These are phyloP conservation scores for Elephantulus edwardii DNA, from an alignment of 2,113 vertebrate species.

Conservation along the genomic window DNA sequence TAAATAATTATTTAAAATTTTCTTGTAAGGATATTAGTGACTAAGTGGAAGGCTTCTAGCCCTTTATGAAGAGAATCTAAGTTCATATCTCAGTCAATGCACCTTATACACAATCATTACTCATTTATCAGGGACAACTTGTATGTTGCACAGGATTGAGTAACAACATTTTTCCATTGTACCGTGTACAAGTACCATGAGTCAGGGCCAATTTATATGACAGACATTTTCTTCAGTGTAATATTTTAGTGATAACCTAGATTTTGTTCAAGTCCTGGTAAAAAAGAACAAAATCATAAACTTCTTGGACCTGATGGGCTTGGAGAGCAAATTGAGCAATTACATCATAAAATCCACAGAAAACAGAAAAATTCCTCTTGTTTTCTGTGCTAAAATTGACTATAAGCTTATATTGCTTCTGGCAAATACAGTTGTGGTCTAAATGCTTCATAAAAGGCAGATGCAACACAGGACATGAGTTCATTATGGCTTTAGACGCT, in stretches of 20 bases:
- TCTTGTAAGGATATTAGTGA: not conserved
- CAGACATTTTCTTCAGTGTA: not conserved
- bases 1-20: not conserved
- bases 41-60: not conserved
- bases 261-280: not conserved
- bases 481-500: not conserved
- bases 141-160: not conserved
- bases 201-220: not conserved
- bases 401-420: not conserved
- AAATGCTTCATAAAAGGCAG: constrained; percentile 22
- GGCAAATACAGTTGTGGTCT: not conserved
- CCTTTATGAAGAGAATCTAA: not conserved
- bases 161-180: no score
- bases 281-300: not conserved
- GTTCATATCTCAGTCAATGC: not conserved
- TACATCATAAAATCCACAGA: not conserved
- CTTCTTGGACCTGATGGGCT: not conserved
- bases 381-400: not conserved
- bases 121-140: not conserved
- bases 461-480: not conserved
- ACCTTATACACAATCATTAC: not conserved
- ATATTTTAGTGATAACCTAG: not conserved
- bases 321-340: not conserved
- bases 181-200: not conserved
- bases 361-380: not conserved